Conservation (phyloP, 2,113 vertebrate species). For the Cephalopterus ornatus region DNA sequence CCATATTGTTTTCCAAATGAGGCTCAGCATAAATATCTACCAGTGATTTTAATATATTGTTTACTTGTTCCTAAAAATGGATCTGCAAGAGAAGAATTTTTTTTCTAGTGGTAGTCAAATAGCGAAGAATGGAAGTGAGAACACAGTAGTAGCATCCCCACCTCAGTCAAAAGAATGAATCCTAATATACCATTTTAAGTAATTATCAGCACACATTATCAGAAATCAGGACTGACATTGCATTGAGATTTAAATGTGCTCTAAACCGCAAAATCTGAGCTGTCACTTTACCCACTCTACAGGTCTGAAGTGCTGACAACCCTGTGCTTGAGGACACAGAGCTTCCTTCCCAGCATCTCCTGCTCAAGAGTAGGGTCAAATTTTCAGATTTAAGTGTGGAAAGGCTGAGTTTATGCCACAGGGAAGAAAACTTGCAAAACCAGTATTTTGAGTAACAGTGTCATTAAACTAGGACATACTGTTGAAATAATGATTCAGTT, state of each 20-base stretch:
- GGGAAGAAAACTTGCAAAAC: slow-evolving; percentile 6
- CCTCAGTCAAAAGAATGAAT: neutral
- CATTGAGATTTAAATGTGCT: neutral
- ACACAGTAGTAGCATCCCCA: neutral
- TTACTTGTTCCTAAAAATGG: neutral
- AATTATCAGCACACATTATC: neutral
- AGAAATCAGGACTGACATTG: neutral
- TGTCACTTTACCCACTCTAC: neutral
- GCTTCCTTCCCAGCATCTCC: neutral
- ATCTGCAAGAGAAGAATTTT: neutral
- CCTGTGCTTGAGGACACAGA: neutral
- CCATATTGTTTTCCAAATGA: neutral
- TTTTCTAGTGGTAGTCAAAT: neutral
- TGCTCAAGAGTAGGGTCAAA: neutral
- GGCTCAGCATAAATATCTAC: neutral
- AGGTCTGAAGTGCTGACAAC: neutral
- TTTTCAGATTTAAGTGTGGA: neutral
- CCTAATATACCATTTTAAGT: neutral
- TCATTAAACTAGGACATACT: slow-evolving; percentile 14
- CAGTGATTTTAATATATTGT: neutral
- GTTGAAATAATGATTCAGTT: slow-evolving; percentile 36
- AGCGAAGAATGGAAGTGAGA: neutral
- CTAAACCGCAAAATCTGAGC: neutral
- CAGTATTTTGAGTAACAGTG: slow-evolving; percentile 23
- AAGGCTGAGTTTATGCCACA: neutral